Base-by-base conservation (phyloP, 2,113 vertebrate genomes). In the Dasypus novemcinctus region DNA sequence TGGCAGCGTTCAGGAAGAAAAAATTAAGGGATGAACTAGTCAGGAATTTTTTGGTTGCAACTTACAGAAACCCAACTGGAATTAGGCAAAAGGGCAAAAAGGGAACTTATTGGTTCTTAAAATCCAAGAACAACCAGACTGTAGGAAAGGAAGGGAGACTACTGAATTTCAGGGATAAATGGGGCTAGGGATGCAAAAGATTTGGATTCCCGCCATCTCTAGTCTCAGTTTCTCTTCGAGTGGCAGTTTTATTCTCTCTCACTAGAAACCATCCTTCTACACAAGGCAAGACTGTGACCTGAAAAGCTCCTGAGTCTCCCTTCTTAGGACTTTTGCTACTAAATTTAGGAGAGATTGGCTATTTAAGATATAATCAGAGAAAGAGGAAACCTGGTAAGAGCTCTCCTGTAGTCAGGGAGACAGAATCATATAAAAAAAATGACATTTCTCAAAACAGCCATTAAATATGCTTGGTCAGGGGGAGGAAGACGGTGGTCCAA, bases 41-140 rank as follows among this genome's bases (percentile, higher is more conserved):
- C 93, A 96, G 91, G 91, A 97, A 92, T 86, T 79, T 93, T 95
- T 91, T 59, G 85, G 81, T 94, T 94, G 57, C 68, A 95, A 92
- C 49, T 97, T 97, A 95, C 88, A 96, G 94, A 97, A 95, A 95
- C 49, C 66, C 85, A 97, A 82, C 33, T 95, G 85, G 85, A 93
- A 96, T 95, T 90, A 94, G 94, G 94, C 90, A 93, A 94, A 95
- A 90, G 83, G 61, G 38, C 75, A 93, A 87, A 84, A 81, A 78
- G 91, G 87, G 91, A 95, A 96, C 91, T 97, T 95, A 95, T 88
- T 88, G 66, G 61, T 33, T 95, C 81, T 82, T 31, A 18, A 90
- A 94, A 95, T 96, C 96, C 82, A 93, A 96, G 88, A 95, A 95
- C 85, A 95, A 85, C 93, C 72, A 87, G 54, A 46, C 76, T 20